These are phyloP conservation scores for Calephelis perditalis DNA, from an alignment of 2,888 invertebrate species.

Conservation along the genomic window DNA sequence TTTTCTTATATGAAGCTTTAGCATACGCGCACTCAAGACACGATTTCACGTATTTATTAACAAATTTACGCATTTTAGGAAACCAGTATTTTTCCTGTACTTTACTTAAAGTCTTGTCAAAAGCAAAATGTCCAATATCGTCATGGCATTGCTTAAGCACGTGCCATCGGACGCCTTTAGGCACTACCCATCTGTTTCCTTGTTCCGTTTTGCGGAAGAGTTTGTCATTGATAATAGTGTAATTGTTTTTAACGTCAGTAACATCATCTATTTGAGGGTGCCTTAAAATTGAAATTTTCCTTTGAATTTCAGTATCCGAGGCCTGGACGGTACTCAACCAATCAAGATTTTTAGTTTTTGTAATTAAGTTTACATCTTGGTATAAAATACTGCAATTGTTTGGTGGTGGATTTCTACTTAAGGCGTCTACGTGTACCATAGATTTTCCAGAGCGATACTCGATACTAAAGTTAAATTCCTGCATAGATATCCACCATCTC, in stretches of 20 bases:
- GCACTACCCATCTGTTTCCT: slow-evolving; percentile 24
- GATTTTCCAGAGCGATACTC: slow-evolving; percentile 4
- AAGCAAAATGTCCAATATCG: slow-evolving; percentile 25
- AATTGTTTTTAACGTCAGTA: slow-evolving; percentile 23
- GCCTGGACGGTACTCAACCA: slow-evolving; percentile 27
- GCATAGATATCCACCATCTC: slow-evolving; percentile 26
- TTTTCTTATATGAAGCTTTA: slow-evolving; percentile 22
- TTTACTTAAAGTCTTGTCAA: slow-evolving; percentile 24
- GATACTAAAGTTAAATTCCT: slow-evolving; percentile 8
- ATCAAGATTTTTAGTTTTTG: neutral
- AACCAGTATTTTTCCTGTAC: slow-evolving; percentile 25
- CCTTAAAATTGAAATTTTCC: slow-evolving; percentile 24
- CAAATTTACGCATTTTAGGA: slow-evolving; percentile 23
- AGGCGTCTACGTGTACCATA: slow-evolving; percentile 15
- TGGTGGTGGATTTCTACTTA: slow-evolving; percentile 7
- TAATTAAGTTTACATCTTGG: neutral
- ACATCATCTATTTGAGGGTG: slow-evolving; percentile 20
- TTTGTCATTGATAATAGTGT: slow-evolving; percentile 18
- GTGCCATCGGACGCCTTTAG: slow-evolving; percentile 26
- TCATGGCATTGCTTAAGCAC: slow-evolving; percentile 25
- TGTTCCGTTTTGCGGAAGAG: slow-evolving; percentile 19
- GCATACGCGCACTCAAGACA: slow-evolving; percentile 26
- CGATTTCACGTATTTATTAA: slow-evolving; percentile 24
- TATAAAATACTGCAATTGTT: neutral
- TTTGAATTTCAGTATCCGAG: slow-evolving; percentile 25